Conservation (phyloP, 2,113 vertebrate genomes). For the Plectropomus leopardus region DNA sequence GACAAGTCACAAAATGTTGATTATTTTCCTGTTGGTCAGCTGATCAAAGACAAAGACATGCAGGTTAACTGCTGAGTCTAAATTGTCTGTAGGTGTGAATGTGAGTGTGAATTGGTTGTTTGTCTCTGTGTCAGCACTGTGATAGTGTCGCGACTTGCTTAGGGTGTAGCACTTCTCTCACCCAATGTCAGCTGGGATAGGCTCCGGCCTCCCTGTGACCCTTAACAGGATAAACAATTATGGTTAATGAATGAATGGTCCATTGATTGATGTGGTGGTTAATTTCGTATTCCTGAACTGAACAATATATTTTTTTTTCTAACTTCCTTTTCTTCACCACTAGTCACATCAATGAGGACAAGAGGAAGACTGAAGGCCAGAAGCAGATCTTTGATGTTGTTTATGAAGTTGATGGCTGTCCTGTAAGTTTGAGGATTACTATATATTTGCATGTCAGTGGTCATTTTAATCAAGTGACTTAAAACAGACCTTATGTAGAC, state of each 20-base stretch:
- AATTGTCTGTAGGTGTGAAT: too few relatives aligned
- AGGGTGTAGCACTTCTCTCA: too few relatives aligned
- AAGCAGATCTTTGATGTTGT: constrained; percentile 99
- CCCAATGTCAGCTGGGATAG: too few relatives aligned
- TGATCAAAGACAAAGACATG: too few relatives aligned
- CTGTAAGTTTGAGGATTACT: constrained; percentile 87
- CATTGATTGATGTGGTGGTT: too few relatives aligned
- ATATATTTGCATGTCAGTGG: neutral
- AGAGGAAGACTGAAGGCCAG: constrained; percentile 98
- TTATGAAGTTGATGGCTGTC: constrained; percentile 98
- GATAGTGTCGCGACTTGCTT: too few relatives aligned
- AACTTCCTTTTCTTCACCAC: neutral
- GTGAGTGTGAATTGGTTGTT: too few relatives aligned
- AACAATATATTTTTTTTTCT: neutral
- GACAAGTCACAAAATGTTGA: neutral
- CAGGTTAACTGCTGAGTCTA: too few relatives aligned
- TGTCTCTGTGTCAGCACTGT: too few relatives aligned
- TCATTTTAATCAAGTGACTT: neutral
- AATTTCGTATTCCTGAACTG: neutral
- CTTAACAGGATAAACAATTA: too few relatives aligned
- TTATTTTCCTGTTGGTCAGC: neutral
- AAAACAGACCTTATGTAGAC: neutral
- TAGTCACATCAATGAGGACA: constrained; percentile 99
- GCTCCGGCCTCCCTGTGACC: too few relatives aligned
- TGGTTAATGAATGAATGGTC: too few relatives aligned